phyloP scores from a whole-genome alignment of 2,113 vertebrate species.

The Monopterus albus region DNA sequence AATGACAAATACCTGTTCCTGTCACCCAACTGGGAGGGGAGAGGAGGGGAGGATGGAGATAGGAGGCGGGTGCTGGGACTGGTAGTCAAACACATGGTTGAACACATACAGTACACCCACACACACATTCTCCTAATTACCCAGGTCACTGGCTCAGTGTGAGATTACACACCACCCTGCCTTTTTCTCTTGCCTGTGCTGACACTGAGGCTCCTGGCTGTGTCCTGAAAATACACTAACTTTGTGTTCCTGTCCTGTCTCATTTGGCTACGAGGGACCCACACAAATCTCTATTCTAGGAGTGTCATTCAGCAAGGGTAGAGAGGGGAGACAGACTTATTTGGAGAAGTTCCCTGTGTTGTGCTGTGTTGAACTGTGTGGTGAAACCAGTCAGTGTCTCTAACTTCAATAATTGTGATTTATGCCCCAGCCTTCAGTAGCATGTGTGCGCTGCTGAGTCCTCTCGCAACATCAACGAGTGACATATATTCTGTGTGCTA shows the following conservation, averaged over 20 bases:
- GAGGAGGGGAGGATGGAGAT: constrained; percentile 20
- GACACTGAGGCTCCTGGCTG: constrained; percentile 42
- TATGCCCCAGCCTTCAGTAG: constrained; percentile 72
- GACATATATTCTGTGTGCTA: constrained; percentile 70
- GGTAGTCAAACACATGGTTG: constrained; percentile 48
- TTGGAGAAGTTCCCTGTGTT: constrained; percentile 63
- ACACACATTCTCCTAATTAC: constrained; percentile 60
- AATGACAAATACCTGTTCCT: constrained; percentile 74
- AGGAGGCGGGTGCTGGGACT: constrained; percentile 17
- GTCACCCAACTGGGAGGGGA: constrained; percentile 35
- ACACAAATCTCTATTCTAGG: constrained; percentile 75
- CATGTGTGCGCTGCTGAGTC: constrained; percentile 60
- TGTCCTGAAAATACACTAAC: constrained; percentile 65
- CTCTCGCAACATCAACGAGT: constrained; percentile 63
- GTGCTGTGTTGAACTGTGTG: constrained; percentile 30
- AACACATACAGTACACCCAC: constrained; percentile 40
- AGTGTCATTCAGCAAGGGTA: constrained; percentile 80
- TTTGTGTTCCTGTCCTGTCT: constrained; percentile 66
- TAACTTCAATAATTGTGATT: constrained; percentile 82
- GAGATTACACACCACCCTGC: constrained; percentile 35
- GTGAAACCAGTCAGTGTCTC: constrained; percentile 70
- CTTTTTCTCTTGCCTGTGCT: constrained; percentile 46
- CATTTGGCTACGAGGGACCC: constrained; percentile 63
- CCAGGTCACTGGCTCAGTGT: constrained; percentile 58
- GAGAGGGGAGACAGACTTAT: constrained; percentile 60